These are phyloP conservation scores for Leuciscus waleckii DNA, from an alignment of 2,797 vertebrate genomes.

Conservation along the genomic window DNA sequence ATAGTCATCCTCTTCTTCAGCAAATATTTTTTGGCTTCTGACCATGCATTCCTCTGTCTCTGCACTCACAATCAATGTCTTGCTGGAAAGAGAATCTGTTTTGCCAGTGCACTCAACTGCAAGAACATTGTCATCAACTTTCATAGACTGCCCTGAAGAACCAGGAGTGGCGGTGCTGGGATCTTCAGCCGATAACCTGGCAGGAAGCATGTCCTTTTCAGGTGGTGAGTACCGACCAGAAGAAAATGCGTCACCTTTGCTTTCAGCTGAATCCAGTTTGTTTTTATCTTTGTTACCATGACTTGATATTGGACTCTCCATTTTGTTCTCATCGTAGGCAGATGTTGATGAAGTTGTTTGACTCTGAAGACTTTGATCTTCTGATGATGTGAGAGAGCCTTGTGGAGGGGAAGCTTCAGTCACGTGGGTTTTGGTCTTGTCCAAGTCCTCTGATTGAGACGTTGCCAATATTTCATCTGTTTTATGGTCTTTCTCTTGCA, in stretches of 20 bases:
- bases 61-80: constrained; percentile 66
- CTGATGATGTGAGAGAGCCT: constrained; percentile 29
- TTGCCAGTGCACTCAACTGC: constrained; percentile 73
- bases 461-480: constrained; percentile 23
- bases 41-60: constrained; percentile 70
- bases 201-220: constrained; percentile 73
- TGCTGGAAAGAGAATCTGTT: constrained; percentile 66
- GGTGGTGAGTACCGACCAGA: constrained; percentile 73
- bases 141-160: constrained; percentile 57
- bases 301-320: constrained; percentile 25
- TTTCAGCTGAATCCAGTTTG: constrained; percentile 64
- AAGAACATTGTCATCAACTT: constrained; percentile 77
- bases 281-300: constrained; percentile 71
- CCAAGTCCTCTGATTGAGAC: constrained; percentile 30
- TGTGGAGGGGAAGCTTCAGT: constrained; percentile 18
- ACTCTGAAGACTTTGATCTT: constrained; percentile 41
- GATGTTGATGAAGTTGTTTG: constrained; percentile 29
- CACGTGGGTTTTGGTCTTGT: constrained; percentile 25
- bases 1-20: constrained; percentile 78
- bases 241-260: constrained; percentile 63
- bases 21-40: constrained; percentile 75
- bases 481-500: constrained; percentile 39
- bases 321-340: constrained; percentile 19
- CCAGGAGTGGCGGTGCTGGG: constrained; percentile 53
- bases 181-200: constrained; percentile 45